Conservation (phyloP, 2,113 vertebrate genomes). For the Prinia subflava region DNA sequence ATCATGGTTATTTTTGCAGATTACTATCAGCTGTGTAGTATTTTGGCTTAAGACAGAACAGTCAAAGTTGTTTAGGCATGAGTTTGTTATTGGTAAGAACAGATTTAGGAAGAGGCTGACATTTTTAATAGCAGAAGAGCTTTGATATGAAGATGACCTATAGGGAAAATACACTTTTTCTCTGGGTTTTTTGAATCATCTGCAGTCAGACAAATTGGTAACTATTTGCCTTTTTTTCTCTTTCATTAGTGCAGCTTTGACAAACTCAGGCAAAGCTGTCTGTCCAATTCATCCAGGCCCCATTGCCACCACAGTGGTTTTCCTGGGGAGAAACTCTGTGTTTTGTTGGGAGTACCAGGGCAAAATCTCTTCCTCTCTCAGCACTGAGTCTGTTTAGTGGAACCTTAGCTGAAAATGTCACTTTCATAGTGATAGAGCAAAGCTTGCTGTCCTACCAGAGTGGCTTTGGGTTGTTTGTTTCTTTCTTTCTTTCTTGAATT, state of each 20-base stretch:
- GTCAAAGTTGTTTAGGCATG: background rate
- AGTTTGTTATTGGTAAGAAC: background rate
- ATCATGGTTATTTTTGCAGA: background rate
- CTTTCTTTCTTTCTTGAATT: background rate
- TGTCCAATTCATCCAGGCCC: background rate
- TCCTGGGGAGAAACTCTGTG: fast-evolving
- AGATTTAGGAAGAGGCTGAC: background rate
- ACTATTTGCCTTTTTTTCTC: background rate
- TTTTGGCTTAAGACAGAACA: background rate
- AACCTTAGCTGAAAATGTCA: background rate
- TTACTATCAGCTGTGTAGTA: background rate
- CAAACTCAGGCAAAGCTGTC: background rate
- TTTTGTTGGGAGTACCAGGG: background rate
- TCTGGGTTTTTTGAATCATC: background rate
- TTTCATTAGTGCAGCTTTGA: background rate
- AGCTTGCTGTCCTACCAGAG: background rate
- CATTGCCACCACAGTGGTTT: background rate
- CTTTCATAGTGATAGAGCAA: background rate
- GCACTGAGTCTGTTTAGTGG: background rate
- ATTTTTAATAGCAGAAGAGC: background rate
- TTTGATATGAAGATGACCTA: background rate
- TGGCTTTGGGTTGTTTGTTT: background rate
- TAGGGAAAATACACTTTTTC: background rate
- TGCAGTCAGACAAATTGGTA: background rate
- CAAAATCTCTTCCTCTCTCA: background rate